phyloP scores from a whole-genome alignment of 1,140 invertebrate genomes.

The Chionoecetes opilio region DNA sequence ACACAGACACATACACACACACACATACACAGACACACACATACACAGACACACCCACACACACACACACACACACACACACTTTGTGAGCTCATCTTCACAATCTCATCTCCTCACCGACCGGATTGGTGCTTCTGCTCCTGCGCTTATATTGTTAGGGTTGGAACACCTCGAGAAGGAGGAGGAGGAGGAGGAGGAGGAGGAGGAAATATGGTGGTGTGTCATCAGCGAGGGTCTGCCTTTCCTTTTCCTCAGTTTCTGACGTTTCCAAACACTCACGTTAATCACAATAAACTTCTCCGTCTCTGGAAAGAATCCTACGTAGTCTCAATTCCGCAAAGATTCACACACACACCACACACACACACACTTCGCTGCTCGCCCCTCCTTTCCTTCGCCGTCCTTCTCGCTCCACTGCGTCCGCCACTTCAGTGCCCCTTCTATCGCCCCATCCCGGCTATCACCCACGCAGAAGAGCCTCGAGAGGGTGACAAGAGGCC shows the following conservation, averaged over 20 bases:
- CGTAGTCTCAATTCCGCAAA: background rate
- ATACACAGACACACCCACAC: background rate
- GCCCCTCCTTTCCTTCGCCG: background rate
- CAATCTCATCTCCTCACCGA: background rate
- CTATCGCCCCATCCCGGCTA: background rate
- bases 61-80: constrained; percentile 9
- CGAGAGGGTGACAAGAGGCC: background rate
- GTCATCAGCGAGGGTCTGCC: background rate
- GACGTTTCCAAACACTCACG: background rate
- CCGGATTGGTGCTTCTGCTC: background rate
- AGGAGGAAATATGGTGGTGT: background rate
- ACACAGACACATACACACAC: background rate
- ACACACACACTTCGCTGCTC: background rate
- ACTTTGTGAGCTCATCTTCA: background rate
- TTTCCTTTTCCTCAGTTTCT: background rate
- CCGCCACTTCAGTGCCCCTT: background rate
- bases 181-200: background rate
- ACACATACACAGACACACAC: constrained; percentile 8
- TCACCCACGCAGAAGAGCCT: background rate
- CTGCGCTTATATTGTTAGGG: background rate
- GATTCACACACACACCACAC: background rate
- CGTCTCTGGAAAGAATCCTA: background rate
- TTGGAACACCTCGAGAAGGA: background rate
- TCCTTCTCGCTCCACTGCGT: background rate
- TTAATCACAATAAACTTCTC: background rate